A percentile compares a stretch with the other conserved stretches of the same genome.
phyloP scores from a whole-genome alignment of 2,113 vertebrate species.

The Myotis lucifugus region DNA sequence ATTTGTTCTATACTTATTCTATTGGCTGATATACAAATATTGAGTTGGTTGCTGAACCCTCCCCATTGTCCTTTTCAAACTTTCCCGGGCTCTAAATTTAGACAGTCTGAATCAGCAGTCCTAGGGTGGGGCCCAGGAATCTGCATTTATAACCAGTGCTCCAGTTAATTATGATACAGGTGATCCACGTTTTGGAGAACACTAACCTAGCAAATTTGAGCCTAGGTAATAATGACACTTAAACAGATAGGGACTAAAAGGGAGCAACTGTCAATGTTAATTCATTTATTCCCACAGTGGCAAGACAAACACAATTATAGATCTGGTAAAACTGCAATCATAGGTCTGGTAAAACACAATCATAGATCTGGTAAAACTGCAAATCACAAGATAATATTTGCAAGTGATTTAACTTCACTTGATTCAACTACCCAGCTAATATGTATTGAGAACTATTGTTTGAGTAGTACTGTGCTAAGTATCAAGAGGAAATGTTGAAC shows the following conservation, averaged over 20 bases:
- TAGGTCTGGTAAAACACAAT: background rate
- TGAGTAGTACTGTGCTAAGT: background rate
- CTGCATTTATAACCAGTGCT: background rate
- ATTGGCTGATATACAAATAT: conserved; percentile 69
- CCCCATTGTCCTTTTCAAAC: background rate
- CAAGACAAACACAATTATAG: background rate
- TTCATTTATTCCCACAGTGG: background rate
- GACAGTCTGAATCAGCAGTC: background rate
- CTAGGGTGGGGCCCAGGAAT: background rate
- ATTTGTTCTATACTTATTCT: conserved; percentile 69
- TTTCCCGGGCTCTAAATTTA: background rate
- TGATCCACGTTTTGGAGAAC: background rate
- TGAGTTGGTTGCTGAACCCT: conserved; percentile 32
- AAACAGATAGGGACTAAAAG: background rate
- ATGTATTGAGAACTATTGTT: background rate
- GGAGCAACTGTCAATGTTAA: background rate
- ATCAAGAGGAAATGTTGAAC: background rate
- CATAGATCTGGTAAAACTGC: background rate
- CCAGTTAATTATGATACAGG: background rate
- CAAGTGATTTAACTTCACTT: background rate
- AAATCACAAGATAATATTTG: background rate
- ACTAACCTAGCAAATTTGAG: background rate
- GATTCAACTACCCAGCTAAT: background rate
- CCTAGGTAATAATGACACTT: background rate
- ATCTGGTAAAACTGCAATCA: background rate